These are phyloP conservation scores for Neoitamus cyanurus DNA, from an alignment of 2,888 invertebrate species.

Conservation along the genomic window DNA sequence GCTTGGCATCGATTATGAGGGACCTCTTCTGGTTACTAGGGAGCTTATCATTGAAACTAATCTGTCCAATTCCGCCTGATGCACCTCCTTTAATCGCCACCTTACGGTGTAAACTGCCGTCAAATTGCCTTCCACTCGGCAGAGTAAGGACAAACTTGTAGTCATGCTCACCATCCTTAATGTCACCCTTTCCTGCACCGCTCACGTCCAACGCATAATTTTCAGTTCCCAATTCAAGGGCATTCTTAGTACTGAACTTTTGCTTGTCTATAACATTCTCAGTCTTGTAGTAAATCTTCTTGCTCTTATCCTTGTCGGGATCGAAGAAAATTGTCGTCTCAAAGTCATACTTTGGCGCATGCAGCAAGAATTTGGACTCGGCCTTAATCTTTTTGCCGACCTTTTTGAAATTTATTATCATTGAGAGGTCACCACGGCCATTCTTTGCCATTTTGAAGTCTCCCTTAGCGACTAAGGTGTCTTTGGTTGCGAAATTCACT, in stretches of 20 bases:
- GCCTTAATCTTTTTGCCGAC: slow-evolving; percentile 72
- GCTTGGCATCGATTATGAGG: slow-evolving; percentile 60
- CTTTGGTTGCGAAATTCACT: slow-evolving; percentile 72
- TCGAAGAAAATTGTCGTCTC: slow-evolving; percentile 75
- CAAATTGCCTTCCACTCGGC: slow-evolving; percentile 63
- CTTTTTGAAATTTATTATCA: slow-evolving; percentile 63
- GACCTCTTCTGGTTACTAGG: slow-evolving; percentile 61
- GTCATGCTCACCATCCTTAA: slow-evolving; percentile 58
- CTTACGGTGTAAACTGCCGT: slow-evolving; percentile 61
- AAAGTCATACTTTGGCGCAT: slow-evolving; percentile 72
- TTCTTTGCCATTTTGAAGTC: slow-evolving; percentile 72
- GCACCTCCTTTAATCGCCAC: slow-evolving; percentile 66
- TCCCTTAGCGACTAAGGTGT: slow-evolving; percentile 72
- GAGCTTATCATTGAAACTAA: slow-evolving; percentile 66
- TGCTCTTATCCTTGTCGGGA: slow-evolving; percentile 76
- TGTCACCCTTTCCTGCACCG: slow-evolving; percentile 58
- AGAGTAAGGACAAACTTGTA: slow-evolving; percentile 56
- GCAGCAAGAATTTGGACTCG: slow-evolving; percentile 72
- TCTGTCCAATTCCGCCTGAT: slow-evolving; percentile 66
- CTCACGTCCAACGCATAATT: slow-evolving; percentile 64
- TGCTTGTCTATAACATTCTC: slow-evolving; percentile 69
- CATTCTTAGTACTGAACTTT: slow-evolving; percentile 73
- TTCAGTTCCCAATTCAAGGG: slow-evolving; percentile 67
- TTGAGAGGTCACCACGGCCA: slow-evolving; percentile 72
- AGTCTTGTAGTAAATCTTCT: slow-evolving; percentile 75